These are phyloP conservation scores for Priocnemis perturbator DNA, from an alignment of 2,888 invertebrate genomes.

Conservation along the genomic window DNA sequence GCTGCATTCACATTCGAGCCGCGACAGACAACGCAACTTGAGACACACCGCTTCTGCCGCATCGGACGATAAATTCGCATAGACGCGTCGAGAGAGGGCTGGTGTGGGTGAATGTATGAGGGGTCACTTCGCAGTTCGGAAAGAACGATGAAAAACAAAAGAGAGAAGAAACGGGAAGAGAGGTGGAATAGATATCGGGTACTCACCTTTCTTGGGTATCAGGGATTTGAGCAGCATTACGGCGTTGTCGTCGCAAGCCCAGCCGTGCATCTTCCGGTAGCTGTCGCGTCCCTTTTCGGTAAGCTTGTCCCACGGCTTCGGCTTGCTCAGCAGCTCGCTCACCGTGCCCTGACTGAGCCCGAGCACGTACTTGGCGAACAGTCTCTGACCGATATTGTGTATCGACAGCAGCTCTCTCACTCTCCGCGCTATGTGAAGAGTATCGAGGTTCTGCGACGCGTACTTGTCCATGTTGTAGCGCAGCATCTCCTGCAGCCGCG, in stretches of 20 bases:
- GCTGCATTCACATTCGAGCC: slow-evolving; percentile 2
- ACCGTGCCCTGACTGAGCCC: slow-evolving; percentile 98
- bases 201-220: slow-evolving; percentile 97
- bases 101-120: neutral
- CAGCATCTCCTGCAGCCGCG: slow-evolving; percentile 93
- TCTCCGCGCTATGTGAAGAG: slow-evolving; percentile 93
- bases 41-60: slow-evolving; percentile 38
- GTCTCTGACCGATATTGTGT: slow-evolving; percentile 98
- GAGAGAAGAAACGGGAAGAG: slow-evolving; percentile 26
- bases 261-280: slow-evolving; percentile 99
- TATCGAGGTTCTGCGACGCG: slow-evolving; percentile 94
- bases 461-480: slow-evolving; percentile 97
- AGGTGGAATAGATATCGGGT: slow-evolving; percentile 46
- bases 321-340: slow-evolving; percentile 97
- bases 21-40: slow-evolving; percentile 2
- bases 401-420: slow-evolving; percentile 96
- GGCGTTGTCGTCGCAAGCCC: slow-evolving; percentile 98
- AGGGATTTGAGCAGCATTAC: slow-evolving; percentile 98
- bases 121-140: too few relatives aligned
- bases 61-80: slow-evolving; percentile 20
- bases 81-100: slow-evolving; percentile 31
- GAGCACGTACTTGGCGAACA: slow-evolving; percentile 98
- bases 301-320: slow-evolving; percentile 99
- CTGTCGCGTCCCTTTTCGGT: slow-evolving; percentile 99
- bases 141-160: slow-evolving; percentile 1